phyloP scores from a whole-genome alignment of 1,140 invertebrate genomes.

The Meloidogyne hapla region DNA sequence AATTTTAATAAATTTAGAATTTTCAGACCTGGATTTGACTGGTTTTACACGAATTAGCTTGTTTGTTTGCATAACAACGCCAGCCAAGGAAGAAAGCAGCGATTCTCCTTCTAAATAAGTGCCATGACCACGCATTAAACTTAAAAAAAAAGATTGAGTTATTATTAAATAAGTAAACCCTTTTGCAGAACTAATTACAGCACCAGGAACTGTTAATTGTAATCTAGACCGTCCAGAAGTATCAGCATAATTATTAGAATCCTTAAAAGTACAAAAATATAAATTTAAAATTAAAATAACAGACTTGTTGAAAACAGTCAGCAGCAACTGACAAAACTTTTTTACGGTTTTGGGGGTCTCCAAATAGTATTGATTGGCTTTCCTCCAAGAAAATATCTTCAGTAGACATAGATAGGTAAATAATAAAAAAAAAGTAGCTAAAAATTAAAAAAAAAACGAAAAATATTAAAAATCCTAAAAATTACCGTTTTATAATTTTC shows the following conservation, averaged over 20 bases:
- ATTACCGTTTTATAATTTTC: too few species aligned
- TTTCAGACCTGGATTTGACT: constrained; percentile 76
- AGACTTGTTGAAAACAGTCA: constrained; percentile 11
- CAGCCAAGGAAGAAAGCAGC: constrained; percentile 86
- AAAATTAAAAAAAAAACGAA: neutral
- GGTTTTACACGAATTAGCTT: constrained; percentile 87
- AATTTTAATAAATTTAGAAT: neutral
- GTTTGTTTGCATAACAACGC: constrained; percentile 87
- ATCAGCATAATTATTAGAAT: neutral
- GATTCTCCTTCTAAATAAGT: constrained; percentile 81
- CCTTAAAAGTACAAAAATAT: neutral
- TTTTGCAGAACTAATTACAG: constrained; percentile 14
- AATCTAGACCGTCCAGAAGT: constrained; percentile 6
- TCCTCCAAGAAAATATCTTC: neutral
- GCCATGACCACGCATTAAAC: constrained; percentile 78
- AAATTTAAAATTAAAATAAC: neutral
- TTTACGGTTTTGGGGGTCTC: neutral
- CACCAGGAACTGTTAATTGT: constrained; percentile 25
- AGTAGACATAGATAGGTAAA: neutral
- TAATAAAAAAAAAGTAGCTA: neutral
- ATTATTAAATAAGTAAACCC: neutral
- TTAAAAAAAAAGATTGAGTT: neutral
- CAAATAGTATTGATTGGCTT: neutral
- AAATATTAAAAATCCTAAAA: too few species aligned
- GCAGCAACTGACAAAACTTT: constrained; percentile 14